Evolutionary conservation across 2,797 vertebrate species (phyloP).

Genomic region (Prionace glauca): DNA sequence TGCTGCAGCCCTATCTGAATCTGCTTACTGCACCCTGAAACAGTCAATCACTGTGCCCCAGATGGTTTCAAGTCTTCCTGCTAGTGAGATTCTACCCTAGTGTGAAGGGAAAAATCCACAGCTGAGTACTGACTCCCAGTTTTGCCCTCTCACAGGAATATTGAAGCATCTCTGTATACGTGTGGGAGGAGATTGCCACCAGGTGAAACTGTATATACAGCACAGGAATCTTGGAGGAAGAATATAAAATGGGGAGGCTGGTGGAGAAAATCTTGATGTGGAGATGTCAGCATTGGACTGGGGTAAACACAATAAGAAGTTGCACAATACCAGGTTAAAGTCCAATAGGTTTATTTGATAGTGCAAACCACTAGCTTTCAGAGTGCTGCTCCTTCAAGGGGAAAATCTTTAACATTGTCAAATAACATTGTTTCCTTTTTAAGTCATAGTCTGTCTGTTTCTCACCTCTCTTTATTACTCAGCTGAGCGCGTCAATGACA

Average conservation of each 20-base stretch:
- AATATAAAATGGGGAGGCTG: neutral
- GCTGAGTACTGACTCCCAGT: neutral
- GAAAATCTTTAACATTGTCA: neutral
- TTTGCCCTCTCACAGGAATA: neutral
- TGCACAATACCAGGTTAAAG: too few species aligned
- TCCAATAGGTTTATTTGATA: too few species aligned
- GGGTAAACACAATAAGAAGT: too few species aligned
- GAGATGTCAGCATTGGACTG: neutral
- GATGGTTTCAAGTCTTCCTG: neutral
- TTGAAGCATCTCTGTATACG: neutral
- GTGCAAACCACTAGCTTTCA: too few species aligned
- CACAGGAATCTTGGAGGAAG: neutral
- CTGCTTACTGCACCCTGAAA: too few species aligned
- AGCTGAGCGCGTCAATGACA: conserved; percentile 82
- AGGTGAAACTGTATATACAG: neutral
- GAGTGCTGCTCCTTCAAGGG: too few species aligned
- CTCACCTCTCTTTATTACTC: conserved; percentile 36
- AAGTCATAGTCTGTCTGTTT: neutral
- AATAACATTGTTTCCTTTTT: neutral
- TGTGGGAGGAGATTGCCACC: neutral
- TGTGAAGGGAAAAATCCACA: neutral
- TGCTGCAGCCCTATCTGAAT: neutral
- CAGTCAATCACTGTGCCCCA: neutral
- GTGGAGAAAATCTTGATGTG: neutral
- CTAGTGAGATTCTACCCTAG: neutral